These are phyloP conservation scores for Amiota mariae DNA, from an alignment of 2,888 invertebrate genomes.

Conservation along the genomic window DNA sequence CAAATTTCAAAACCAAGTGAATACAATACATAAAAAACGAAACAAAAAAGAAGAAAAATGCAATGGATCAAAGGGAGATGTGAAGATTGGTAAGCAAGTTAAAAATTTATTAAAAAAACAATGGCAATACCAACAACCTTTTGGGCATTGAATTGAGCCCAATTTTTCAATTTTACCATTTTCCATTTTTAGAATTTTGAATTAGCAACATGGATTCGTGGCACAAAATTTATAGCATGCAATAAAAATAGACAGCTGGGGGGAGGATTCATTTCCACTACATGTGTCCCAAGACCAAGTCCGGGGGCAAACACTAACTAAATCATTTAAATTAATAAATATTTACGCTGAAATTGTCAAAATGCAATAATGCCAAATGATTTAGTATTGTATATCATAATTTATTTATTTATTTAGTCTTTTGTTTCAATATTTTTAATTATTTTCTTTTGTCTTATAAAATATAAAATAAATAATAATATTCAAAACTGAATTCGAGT, in stretches of 20 bases:
- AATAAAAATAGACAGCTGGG: conserved; percentile 18
- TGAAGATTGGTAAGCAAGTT: background rate
- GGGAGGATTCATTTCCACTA: background rate
- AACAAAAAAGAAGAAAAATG: background rate
- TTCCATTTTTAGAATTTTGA: conserved; percentile 14
- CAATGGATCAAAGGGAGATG: too few relatives aligned
- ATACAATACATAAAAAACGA: background rate
- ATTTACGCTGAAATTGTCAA: conserved; percentile 14
- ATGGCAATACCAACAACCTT: conserved; percentile 25
- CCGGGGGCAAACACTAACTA: background rate
- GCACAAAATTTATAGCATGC: conserved; percentile 52
- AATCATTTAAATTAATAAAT: conserved; percentile 33
- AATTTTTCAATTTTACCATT: conserved; percentile 22
- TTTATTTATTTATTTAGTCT: too few relatives aligned
- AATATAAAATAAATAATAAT: too few relatives aligned
- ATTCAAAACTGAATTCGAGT: too few relatives aligned
- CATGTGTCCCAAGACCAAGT: too few relatives aligned
- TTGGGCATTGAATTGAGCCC: conserved; percentile 55
- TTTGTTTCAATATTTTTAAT: too few relatives aligned
- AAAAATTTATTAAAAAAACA: background rate
- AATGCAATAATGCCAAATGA: too few relatives aligned
- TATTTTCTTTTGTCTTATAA: too few relatives aligned
- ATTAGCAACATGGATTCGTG: conserved; percentile 46
- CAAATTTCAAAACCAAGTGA: conserved; percentile 14
- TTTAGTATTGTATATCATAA: too few relatives aligned